Percentiles rank a stretch among this genome's conserved stretches.
Evolutionary conservation across 2,797 vertebrate species (phyloP).

Genomic region (Hemitrygon akajei): DNA sequence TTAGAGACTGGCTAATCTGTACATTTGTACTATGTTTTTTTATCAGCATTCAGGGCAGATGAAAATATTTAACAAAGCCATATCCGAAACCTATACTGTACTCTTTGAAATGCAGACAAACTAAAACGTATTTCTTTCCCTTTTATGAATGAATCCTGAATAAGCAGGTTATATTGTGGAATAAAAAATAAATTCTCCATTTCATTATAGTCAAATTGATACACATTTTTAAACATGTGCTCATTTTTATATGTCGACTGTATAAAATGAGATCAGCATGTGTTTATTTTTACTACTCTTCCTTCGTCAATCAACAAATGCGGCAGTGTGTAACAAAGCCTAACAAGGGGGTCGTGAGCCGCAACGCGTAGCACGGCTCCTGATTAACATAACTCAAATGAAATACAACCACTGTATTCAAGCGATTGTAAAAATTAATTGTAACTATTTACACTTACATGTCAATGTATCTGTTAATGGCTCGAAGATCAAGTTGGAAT

Average conservation of each 20-base stretch:
- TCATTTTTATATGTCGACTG: neutral
- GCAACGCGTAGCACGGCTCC: neutral
- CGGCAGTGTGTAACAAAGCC: neutral
- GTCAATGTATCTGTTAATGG: neutral
- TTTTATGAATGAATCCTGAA: no score
- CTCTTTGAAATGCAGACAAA: neutral
- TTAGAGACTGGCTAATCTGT: neutral
- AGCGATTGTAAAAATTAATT: neutral
- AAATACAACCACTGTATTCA: neutral
- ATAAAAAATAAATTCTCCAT: no score
- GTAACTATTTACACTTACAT: neutral
- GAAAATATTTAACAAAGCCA: neutral
- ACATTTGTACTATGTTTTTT: neutral
- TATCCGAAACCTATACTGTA: neutral
- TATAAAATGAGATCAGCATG: neutral
- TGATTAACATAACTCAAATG: neutral
- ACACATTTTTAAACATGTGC: neutral
- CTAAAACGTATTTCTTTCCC: no score
- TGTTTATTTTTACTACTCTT: neutral
- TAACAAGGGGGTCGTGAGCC: constrained; percentile 19
- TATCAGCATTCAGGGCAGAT: neutral
- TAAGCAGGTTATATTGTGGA: neutral
- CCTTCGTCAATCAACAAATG: neutral
- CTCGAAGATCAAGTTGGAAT: neutral
- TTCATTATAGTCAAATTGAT: neutral